Conservation (phyloP, 1,140 invertebrate genomes). For the Lordiphosa mommai region DNA sequence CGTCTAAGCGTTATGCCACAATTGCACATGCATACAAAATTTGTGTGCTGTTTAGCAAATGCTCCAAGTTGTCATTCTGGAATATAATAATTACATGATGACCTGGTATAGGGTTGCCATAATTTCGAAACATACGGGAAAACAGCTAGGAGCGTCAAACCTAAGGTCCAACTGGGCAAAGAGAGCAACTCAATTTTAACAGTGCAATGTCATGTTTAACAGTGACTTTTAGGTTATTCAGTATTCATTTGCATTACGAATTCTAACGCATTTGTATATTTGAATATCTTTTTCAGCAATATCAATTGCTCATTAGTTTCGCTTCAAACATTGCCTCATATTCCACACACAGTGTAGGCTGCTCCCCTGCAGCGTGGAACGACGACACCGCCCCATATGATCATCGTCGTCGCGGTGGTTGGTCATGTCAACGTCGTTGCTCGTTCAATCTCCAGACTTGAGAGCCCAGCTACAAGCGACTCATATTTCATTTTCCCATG, state of each 20-base stretch:
- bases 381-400: conserved; percentile 23
- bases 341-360: conserved; percentile 1
- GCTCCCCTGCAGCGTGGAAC: conserved; percentile 7
- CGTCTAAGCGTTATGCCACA: no score
- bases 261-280: background rate
- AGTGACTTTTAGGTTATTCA: background rate
- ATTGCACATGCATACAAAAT: no score
- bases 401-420: conserved; percentile 35
- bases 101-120: no score
- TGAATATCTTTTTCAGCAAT: conserved; percentile 18
- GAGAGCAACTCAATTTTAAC: no score
- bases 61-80: no score
- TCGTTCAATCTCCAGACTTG: conserved; percentile 6
- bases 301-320: conserved; percentile 46
- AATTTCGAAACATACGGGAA: no score
- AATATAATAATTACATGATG: no score
- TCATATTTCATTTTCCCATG: conserved; percentile 68
- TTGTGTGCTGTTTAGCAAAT: no score
- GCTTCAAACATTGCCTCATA: conserved; percentile 34
- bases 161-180: no score
- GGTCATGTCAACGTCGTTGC: conserved; percentile 14
- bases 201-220: no score
- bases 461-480: conserved; percentile 26
- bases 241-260: background rate
- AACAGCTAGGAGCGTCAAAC: no score